A percentile compares a stretch with the other conserved stretches of the same genome.
Evolutionary conservation across 1,140 invertebrate genomes (phyloP).

Genomic region (Drosophila asahinai): DNA sequence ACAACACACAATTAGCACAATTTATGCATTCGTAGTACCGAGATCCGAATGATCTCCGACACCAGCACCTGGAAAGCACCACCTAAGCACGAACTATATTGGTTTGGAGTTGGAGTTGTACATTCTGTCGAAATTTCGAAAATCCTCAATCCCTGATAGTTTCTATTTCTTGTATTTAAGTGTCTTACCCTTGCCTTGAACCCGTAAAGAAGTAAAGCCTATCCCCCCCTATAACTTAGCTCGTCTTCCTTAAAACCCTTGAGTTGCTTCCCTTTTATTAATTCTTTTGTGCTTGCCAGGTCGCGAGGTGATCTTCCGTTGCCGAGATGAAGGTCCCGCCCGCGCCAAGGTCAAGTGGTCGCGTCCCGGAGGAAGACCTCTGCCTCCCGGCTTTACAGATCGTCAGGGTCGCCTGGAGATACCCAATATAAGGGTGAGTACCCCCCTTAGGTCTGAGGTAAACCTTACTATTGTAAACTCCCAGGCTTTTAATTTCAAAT

Average conservation of each 20-base stretch:
- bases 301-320: constrained; percentile 96
- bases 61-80: constrained; percentile 24
- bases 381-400: constrained; percentile 91
- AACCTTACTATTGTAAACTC: no score
- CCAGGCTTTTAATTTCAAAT: no score
- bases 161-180: not conserved
- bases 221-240: constrained; percentile 1
- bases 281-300: constrained; percentile 86
- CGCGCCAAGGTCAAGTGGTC: constrained; percentile 92
- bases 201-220: constrained; percentile 4
- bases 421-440: constrained; percentile 91
- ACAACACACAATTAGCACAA: constrained; percentile 37
- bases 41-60: constrained; percentile 15
- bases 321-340: constrained; percentile 93
- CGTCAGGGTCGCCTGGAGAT: constrained; percentile 93
- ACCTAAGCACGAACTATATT: constrained; percentile 21
- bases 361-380: constrained; percentile 88
- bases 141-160: not conserved
- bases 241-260: not conserved
- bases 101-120: constrained; percentile 50
- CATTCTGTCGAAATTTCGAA: constrained; percentile 57
- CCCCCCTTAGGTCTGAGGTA: no score
- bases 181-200: constrained; percentile 4
- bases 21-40: constrained; percentile 42
- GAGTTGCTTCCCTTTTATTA: not conserved